These are phyloP conservation scores for Telenomus remus DNA, from an alignment of 1,140 invertebrate genomes.

Conservation along the genomic window DNA sequence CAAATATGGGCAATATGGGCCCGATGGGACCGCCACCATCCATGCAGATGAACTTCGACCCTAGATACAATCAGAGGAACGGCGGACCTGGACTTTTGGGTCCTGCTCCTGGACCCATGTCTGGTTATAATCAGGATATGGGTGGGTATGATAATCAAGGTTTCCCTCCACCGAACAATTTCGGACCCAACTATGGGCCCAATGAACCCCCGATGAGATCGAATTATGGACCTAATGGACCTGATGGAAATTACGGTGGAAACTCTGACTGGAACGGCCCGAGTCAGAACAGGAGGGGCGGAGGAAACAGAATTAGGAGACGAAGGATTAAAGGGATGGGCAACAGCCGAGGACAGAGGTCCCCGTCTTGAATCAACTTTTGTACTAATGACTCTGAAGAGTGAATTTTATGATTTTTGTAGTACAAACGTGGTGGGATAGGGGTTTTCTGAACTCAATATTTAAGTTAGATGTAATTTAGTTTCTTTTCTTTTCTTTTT, in stretches of 20 bases:
- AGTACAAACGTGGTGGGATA: too few relatives aligned
- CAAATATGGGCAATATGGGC: slow-evolving; percentile 36
- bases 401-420: too few relatives aligned
- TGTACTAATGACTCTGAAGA: background rate
- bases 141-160: slow-evolving; percentile 61
- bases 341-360: slow-evolving; percentile 63
- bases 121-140: slow-evolving; percentile 60
- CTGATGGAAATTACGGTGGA: slow-evolving; percentile 45
- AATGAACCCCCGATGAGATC: slow-evolving; percentile 60
- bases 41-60: slow-evolving; percentile 68
- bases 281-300: slow-evolving; percentile 63
- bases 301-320: slow-evolving; percentile 53
- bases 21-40: slow-evolving; percentile 40
- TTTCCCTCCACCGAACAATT: slow-evolving; percentile 62
- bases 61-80: slow-evolving; percentile 66
- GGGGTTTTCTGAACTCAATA: too few relatives aligned
- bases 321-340: slow-evolving; percentile 63
- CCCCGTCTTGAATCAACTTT: slow-evolving; percentile 48
- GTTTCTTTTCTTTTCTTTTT: background rate
- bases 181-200: slow-evolving; percentile 55
- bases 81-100: slow-evolving; percentile 70
- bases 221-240: slow-evolving; percentile 57
- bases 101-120: slow-evolving; percentile 66
- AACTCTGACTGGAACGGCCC: slow-evolving; percentile 61
- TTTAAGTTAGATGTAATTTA: background rate